Conservation (phyloP, 2,888 invertebrate species). For the Anthoptus insignis region DNA sequence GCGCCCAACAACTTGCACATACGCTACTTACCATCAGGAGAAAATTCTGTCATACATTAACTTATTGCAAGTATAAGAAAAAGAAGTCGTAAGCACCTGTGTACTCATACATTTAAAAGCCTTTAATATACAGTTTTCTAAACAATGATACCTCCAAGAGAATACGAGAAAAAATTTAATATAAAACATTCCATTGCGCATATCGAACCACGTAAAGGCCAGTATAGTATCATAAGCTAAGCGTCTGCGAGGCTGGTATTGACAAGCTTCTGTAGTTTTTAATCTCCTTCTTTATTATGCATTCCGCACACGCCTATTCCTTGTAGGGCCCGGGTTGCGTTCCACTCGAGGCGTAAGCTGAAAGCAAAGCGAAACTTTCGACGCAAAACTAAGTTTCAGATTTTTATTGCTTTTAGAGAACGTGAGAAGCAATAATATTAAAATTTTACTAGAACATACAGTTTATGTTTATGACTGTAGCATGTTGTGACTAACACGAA, state of each 20-base stretch:
- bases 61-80: too few relatives aligned
- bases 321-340: constrained; percentile 78
- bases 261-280: constrained; percentile 84
- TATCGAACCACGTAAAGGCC: not conserved
- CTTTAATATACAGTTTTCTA: too few relatives aligned
- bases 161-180: not conserved
- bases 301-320: constrained; percentile 85
- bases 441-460: constrained; percentile 62
- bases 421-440: constrained; percentile 82
- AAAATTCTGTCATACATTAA: too few relatives aligned
- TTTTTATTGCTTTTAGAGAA: constrained; percentile 85
- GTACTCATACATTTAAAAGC: too few relatives aligned
- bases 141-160: not conserved
- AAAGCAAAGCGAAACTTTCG: constrained; percentile 79
- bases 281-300: constrained; percentile 84
- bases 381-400: constrained; percentile 80
- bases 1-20: too few relatives aligned
- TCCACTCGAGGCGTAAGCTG: constrained; percentile 71
- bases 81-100: too few relatives aligned
- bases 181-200: not conserved
- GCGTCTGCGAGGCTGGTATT: constrained; percentile 63
- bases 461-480: constrained; percentile 44
- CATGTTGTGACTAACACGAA: not conserved
- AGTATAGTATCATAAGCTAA: constrained; percentile 10
- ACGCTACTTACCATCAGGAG: too few relatives aligned